These are phyloP conservation scores for Tribolium castaneum DNA, from an alignment of 1,140 invertebrate genomes.

Conservation along the genomic window DNA sequence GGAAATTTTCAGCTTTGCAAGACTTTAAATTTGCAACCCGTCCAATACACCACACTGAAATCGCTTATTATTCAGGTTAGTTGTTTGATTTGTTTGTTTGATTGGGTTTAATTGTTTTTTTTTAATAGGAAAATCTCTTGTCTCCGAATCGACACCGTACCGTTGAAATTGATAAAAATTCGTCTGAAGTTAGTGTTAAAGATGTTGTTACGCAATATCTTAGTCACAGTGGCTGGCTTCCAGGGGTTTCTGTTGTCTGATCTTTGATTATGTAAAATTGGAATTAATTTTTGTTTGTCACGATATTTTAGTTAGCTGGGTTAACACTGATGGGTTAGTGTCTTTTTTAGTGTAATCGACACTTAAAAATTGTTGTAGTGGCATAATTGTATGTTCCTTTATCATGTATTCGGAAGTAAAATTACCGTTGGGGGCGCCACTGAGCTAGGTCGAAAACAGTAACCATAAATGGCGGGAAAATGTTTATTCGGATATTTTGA, in stretches of 20 bases:
- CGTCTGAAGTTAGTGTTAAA: constrained; percentile 50
- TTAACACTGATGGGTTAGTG: background rate
- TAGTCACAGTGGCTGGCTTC: constrained; percentile 57
- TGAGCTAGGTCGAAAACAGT: no score
- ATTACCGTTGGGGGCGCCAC: no score
- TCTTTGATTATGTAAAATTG: constrained; percentile 7
- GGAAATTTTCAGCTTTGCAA: constrained; percentile 66
- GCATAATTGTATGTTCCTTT: background rate
- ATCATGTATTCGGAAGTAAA: constrained; percentile 16
- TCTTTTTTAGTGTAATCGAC: constrained; percentile 7
- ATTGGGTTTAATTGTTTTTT: constrained; percentile 38
- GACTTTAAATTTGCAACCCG: constrained; percentile 67
- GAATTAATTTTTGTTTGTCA: constrained; percentile 2
- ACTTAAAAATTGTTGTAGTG: background rate
- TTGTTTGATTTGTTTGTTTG: constrained; percentile 34
- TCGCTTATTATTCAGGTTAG: constrained; percentile 65
- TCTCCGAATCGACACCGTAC: constrained; percentile 48
- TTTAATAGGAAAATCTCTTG: constrained; percentile 56
- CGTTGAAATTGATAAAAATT: constrained; percentile 44
- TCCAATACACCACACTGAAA: constrained; percentile 70
- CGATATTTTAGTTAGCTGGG: constrained; percentile 6
- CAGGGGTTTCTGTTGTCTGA: constrained; percentile 51
- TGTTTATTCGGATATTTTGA: no score
- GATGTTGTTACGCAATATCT: constrained; percentile 59
- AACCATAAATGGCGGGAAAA: no score